Evolutionary conservation across 2,888 invertebrate species (phyloP), one percentile per base, ranked within the genome.

Genomic region (Leucania comma): DNA sequence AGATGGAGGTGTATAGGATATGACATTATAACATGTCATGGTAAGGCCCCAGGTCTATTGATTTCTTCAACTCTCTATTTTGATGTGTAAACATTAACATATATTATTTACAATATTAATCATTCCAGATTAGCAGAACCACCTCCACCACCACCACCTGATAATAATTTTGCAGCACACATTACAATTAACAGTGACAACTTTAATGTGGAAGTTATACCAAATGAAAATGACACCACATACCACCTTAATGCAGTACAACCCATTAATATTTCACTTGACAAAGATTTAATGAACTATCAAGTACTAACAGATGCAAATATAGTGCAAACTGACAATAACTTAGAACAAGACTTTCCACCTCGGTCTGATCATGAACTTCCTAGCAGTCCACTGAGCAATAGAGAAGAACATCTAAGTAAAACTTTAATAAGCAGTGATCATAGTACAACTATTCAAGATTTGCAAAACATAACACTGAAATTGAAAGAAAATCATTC

Each of bases 171-270:
- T 58, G 78, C 77, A 46, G 79, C 83, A 48, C 77, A 76, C 58
- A 77, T 86, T 53, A 85, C 70, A 58, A 81, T 82, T 51, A 81
- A 72, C 53, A 67, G 69, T 53, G 62, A 78, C 4, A 75, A 81
- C 29, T 80, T 83, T 63, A 78, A 82, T 67, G 64, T 86, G 10
- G 72, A 88, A 78, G 65, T 87, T 26, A 61, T 82, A 26, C 68
- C 78, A 67, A 59, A 75, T 60, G 53, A 65, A 61, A 71, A 72
- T 53, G 61, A 53, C 9, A 54, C 32, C 17, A 32, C 26, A 42
- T 35, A 38, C n/a, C 50, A 57, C 12, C 35, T 57, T 38, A 22
- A 46, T 32, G 20, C 29, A 14, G 57, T 35, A 22, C 54, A 57
- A 17, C 56, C 72, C n/a, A n/a, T 66, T 22, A 57, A 57, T 29